Conservation (phyloP, 2,888 invertebrate species). For the Agrotis exclamationis region DNA sequence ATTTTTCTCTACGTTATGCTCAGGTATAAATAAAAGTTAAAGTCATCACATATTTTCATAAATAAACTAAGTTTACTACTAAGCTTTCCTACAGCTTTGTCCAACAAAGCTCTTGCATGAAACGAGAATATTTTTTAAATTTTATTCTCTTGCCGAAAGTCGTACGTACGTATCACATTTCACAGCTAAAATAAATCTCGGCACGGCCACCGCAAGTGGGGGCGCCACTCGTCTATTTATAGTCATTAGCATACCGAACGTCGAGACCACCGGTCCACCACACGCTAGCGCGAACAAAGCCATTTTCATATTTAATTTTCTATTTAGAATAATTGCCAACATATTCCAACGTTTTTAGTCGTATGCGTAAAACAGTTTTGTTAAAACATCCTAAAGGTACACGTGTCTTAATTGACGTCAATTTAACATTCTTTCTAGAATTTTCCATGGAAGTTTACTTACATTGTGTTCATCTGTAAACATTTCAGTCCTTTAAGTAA, state of each 20-base stretch:
- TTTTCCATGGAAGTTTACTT: conserved; percentile 39
- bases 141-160: conserved; percentile 33
- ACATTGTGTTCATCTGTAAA: conserved; percentile 24
- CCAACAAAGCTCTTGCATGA: neutral
- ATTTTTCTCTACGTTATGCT: too few species aligned
- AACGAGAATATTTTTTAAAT: conserved; percentile 20
- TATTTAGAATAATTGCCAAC: conserved; percentile 85
- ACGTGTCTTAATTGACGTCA: conserved; percentile 48
- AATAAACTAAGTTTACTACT: too few species aligned
- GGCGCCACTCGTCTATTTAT: conserved; percentile 79
- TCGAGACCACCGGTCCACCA: conserved; percentile 52
- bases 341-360: conserved; percentile 75
- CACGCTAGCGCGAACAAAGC: conserved; percentile 76
- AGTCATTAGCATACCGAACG: conserved; percentile 83
- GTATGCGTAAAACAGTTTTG: conserved; percentile 43
- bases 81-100: conserved; percentile 8
- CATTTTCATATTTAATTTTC: conserved; percentile 88
- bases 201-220: conserved; percentile 56
- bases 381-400: conserved; percentile 33
- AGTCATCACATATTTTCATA: conserved; percentile 14
- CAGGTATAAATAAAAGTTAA: neutral
- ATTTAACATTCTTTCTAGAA: conserved; percentile 50
- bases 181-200: conserved; percentile 65
- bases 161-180: conserved; percentile 53
- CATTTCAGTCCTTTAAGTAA: conserved; percentile 20